Evolutionary conservation across 1,140 invertebrate species (phyloP).

Genomic region (Procambarus clarkii): DNA sequence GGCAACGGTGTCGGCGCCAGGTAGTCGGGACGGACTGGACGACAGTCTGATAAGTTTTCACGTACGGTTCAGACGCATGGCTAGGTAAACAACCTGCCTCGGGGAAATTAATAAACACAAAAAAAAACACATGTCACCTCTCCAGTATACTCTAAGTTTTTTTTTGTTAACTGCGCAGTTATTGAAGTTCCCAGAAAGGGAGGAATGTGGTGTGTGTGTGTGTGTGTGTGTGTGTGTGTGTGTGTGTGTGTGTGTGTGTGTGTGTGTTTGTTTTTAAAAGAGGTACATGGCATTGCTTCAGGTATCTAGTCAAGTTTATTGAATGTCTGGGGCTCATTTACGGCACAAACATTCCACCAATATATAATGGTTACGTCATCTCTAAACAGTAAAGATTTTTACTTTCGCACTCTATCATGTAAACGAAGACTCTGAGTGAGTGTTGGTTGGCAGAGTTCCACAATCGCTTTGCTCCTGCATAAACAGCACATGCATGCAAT

Average conservation of each 20-base stretch:
- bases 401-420: conserved; percentile 1
- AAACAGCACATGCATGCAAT: conserved; percentile 24
- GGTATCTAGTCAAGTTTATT: conserved; percentile 22
- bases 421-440: conserved; percentile 8
- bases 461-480: background rate
- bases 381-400: background rate
- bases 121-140: conserved; percentile 29
- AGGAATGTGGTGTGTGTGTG: too few species aligned
- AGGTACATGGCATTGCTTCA: background rate
- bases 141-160: background rate
- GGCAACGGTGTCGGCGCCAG: conserved; percentile 58
- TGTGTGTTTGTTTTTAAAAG: background rate
- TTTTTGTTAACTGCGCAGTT: background rate
- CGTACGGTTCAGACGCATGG: conserved; percentile 48
- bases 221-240: too few species aligned
- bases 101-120: conserved; percentile 28
- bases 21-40: conserved; percentile 57
- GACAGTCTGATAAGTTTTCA: conserved; percentile 62
- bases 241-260: too few species aligned
- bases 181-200: background rate
- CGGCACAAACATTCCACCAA: background rate
- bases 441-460: conserved; percentile 20
- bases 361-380: conserved; percentile 25
- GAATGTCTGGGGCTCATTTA: conserved; percentile 4
- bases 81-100: conserved; percentile 50